Percentiles rank a stretch among this genome's conserved stretches.
phyloP scores from a whole-genome alignment of 2,888 invertebrate genomes.

The Beris morrisii region DNA sequence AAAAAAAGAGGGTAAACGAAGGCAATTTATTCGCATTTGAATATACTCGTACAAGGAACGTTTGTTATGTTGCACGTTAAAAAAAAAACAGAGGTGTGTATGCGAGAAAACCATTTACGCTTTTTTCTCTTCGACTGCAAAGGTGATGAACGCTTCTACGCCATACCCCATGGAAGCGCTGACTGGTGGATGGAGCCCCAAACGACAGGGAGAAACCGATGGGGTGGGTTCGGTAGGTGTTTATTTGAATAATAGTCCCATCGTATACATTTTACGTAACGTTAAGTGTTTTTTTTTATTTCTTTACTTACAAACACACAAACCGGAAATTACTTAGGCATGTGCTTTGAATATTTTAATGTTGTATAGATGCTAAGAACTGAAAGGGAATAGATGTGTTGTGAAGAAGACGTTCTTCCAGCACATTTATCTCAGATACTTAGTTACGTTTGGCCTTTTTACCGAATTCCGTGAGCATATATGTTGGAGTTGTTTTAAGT shows the following conservation, averaged over 20 bases:
- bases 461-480: too few species aligned
- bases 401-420: too few species aligned
- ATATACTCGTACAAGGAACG: neutral
- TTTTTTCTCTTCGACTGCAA: neutral
- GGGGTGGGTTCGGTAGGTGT: conserved; percentile 7
- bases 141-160: neutral
- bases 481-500: too few species aligned
- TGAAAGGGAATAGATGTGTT: too few species aligned
- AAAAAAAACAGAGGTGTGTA: too few species aligned
- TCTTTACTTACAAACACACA: conserved; percentile 10
- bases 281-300: conserved; percentile 23
- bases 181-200: too few species aligned
- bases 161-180: too few species aligned
- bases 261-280: conserved; percentile 19
- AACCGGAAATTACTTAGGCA: conserved; percentile 22
- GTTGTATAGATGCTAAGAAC: too few species aligned
- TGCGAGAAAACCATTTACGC: neutral
- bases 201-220: too few species aligned
- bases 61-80: too few species aligned
- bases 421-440: too few species aligned
- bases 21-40: conserved; percentile 6
- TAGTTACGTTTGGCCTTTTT: too few species aligned
- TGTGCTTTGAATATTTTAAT: conserved; percentile 15
- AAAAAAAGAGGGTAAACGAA: conserved; percentile 9
- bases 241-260: conserved; percentile 23